A percentile compares a stretch with the other conserved stretches of the same genome.
Evolutionary conservation across 2,113 vertebrate genomes (phyloP).

Genomic region (Pygoscelis antarcticus): DNA sequence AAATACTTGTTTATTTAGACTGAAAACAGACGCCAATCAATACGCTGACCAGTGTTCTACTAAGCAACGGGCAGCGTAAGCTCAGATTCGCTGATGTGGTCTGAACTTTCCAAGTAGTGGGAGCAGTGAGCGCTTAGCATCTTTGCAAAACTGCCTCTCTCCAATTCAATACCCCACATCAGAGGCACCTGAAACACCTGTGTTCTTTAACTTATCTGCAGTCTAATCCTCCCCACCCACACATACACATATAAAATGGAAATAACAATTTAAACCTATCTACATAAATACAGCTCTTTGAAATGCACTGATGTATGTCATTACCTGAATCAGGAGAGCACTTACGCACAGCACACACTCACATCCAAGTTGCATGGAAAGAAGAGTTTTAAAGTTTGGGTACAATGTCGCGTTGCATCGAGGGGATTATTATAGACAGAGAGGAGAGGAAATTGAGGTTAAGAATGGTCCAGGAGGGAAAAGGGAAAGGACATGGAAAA

Average conservation of each 20-base stretch:
- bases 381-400: background rate
- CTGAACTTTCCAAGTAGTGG: background rate
- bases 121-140: background rate
- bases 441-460: background rate
- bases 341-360: background rate
- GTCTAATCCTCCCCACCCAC: background rate
- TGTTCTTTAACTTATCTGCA: background rate
- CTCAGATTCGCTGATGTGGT: background rate
- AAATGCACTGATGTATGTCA: background rate
- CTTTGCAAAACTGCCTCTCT: background rate
- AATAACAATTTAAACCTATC: slow-evolving; percentile 29
- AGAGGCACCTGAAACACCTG: background rate
- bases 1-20: background rate
- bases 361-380: background rate
- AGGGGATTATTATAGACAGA: background rate
- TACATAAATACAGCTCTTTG: background rate
- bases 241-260: background rate
- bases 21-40: background rate
- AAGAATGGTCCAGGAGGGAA: background rate
- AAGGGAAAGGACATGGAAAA: background rate
- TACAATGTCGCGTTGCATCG: background rate
- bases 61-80: background rate
- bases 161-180: background rate
- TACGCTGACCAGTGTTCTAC: background rate
- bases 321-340: background rate